These are phyloP conservation scores for Paratrypauchen microcephalus DNA, from an alignment of 2,797 vertebrate genomes.

Conservation along the genomic window DNA sequence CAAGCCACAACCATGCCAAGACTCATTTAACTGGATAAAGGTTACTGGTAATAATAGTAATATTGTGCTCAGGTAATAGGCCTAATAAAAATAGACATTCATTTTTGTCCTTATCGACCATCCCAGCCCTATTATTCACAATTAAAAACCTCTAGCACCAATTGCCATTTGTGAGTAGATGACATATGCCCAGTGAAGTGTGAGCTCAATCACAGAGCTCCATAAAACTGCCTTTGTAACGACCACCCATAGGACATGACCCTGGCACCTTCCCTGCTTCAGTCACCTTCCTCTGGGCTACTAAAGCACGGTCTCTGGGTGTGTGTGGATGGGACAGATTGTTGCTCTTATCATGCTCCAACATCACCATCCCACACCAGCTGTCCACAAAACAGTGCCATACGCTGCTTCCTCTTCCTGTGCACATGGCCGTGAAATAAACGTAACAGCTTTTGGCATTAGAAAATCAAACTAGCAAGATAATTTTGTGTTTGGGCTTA, in stretches of 20 bases:
- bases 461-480: not conserved
- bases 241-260: conserved; percentile 27
- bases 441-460: not conserved
- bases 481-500: not conserved
- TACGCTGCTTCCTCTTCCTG: conserved; percentile 11
- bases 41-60: too few species aligned
- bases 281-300: conserved; percentile 30
- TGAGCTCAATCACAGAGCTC: conserved; percentile 52
- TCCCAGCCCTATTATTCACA: conserved; percentile 50
- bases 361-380: conserved; percentile 39
- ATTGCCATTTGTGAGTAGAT: conserved; percentile 38
- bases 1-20: too few species aligned
- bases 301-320: conserved; percentile 27
- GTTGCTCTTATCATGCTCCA: conserved; percentile 39
- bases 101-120: too few species aligned
- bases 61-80: too few species aligned
- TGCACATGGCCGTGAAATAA: not conserved
- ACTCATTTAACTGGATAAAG: too few species aligned
- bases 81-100: too few species aligned
- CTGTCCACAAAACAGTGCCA: conserved; percentile 42
- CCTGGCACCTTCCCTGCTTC: conserved; percentile 9
- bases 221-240: conserved; percentile 56
- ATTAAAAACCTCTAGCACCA: conserved; percentile 55
- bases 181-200: conserved; percentile 33
- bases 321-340: conserved; percentile 46